phyloP scores from a whole-genome alignment of 2,888 invertebrate species.

The Chloroclysta siterata region DNA sequence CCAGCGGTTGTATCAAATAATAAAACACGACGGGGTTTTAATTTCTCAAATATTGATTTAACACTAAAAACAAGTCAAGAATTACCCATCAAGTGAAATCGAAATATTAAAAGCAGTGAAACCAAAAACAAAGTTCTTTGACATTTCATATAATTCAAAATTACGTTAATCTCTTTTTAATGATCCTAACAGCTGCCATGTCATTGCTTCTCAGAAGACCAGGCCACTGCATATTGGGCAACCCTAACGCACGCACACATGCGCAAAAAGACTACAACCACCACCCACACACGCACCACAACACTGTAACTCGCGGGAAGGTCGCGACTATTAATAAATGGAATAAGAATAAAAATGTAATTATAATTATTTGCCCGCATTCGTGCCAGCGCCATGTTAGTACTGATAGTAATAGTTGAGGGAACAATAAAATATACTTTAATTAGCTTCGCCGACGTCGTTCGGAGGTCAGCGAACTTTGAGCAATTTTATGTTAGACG shows the following conservation, averaged over 20 bases:
- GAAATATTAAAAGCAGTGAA: background rate
- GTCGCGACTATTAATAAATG: constrained; percentile 61
- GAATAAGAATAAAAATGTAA: constrained; percentile 78
- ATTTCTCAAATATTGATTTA: no score
- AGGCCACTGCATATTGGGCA: background rate
- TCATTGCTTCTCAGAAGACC: background rate
- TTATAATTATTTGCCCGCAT: constrained; percentile 83
- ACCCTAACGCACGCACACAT: background rate
- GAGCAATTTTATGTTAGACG: constrained; percentile 46
- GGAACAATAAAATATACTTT: constrained; percentile 84
- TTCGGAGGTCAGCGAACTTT: constrained; percentile 53
- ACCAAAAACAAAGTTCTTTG: background rate
- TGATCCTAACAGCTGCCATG: background rate
- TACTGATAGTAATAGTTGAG: constrained; percentile 74
- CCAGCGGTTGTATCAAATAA: no score
- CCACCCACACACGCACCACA: constrained; percentile 27
- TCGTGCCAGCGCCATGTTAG: constrained; percentile 70
- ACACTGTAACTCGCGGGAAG: constrained; percentile 41
- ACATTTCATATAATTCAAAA: background rate
- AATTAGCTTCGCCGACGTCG: constrained; percentile 68
- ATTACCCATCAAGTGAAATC: no score
- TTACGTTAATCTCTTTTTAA: background rate
- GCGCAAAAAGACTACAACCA: background rate
- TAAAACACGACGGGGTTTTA: no score
- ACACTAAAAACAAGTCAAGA: no score